Evolutionary conservation across 2,113 vertebrate genomes (phyloP), one percentile per base, ranked within the genome.

Genomic region (Lophura nycthemera): DNA sequence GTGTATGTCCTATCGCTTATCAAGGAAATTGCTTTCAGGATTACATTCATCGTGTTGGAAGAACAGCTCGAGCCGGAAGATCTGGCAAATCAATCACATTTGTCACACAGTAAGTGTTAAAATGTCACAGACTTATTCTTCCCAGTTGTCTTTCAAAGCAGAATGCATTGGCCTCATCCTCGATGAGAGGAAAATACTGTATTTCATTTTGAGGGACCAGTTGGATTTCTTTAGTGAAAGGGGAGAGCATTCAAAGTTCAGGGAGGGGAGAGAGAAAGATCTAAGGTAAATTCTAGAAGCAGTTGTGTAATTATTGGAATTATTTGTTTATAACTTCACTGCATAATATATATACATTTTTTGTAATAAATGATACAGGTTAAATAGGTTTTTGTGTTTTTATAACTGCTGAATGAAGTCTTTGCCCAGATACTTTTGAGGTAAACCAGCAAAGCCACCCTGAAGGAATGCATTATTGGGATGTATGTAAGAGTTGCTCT

Each of bases 71-170:
- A 98, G 99, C 99, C 22, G 99, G 99, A 8, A 98, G 99, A 13
- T 98, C 99, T 27, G 99, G 99, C 71, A 99, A 99, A 90, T 98
- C 99, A 70, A 99, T 99, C 95, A 99, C 99, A 3, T 99, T 99
- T 94, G 99, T 99, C 78, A 99, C 99, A 47, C 99, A 99, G 99
- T 99, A 96, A 98, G 98, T 97, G 29, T 81, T 94, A 43, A 93
- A 72, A 76, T 30, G 18, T 34, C 50, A 19, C 52, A 88, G 30
- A 42, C 6, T 54, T 86, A 14, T 0, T 83, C 25, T 91, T 82
- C 34, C 16, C 24, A 66, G 18, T 34, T 92, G 13, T 83, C 12
- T 75, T 78, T 71, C 47, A 52, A 38, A 66, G 72, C n/a, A 92
- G n/a, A 61, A 50, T 24, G 36, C 25, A 38, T 8, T 90, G 42